Base-by-base conservation (phyloP, 1,140 invertebrate genomes). In the Macrotrachela quadricornifera region DNA sequence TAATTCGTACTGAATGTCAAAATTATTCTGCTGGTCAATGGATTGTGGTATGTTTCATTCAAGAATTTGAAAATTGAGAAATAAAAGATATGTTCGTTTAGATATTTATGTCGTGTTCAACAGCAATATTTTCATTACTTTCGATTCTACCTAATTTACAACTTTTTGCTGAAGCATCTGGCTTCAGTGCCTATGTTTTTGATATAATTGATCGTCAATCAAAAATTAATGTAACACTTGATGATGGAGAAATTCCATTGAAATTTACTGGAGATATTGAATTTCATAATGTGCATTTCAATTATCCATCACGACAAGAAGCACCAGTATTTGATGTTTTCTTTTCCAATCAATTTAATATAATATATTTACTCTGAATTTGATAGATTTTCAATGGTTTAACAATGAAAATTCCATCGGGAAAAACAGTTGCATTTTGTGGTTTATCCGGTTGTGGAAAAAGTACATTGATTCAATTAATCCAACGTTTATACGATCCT, bases 381-480 rank as follows among this genome's bases (percentile, higher is more conserved):
- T n/a, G n/a, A 6, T 59, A 74, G 36, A 77, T 91, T 37, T 67
- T 91, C 38, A 77, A 80, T 52, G 74, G 85, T 62, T 85, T 92
- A 58, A 82, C 76, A 62, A 66, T 92, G 36, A 74, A 73, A 44
- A 77, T 94, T 58, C 80, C 80, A 6, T 76, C 81, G n/a, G 85
- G 85, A 15, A 80, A 81, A 71, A 80, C 83, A 1, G 79, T 90
- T 2, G 86, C 85, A 11, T 76, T 92, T 49, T 86, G 90, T 52
- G 87, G 87, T 2, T 69, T 78, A 0, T 42, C 40, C 4, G 40
- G 40, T 14, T 42, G 15, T 15, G 40, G 40, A 4, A 42, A 42
- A 42, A 42, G 40, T 42, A 15, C 40, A 6, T 14, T 11, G 1
- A 42, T 15, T 3, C 40, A 42, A 42, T 42, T 42, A 11, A 42